phyloP scores from a whole-genome alignment of 2,888 invertebrate species.

The Troglohyphantes excavatus region DNA sequence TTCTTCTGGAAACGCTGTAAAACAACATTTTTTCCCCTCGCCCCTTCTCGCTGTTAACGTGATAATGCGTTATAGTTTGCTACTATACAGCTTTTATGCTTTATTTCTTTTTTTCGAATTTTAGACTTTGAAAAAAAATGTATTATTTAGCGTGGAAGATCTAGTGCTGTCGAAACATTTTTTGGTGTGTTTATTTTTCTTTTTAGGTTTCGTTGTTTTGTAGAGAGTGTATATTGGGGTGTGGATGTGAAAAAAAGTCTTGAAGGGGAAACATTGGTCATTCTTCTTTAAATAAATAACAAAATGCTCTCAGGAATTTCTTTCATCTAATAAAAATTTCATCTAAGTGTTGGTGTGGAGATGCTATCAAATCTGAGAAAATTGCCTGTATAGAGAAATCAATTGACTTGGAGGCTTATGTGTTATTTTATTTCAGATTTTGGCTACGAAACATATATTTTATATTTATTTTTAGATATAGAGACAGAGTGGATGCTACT shows the following conservation, averaged over 20 bases:
- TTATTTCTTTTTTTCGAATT: constrained; percentile 39
- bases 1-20: constrained; percentile 17
- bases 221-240: constrained; percentile 15
- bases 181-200: background rate
- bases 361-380: constrained; percentile 16
- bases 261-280: constrained; percentile 45
- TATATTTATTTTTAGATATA: too few species aligned
- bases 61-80: constrained; percentile 58
- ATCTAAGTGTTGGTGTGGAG: constrained; percentile 1
- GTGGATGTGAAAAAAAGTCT: constrained; percentile 7
- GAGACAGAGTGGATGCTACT: too few species aligned
- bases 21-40: constrained; percentile 12
- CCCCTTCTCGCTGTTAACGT: constrained; percentile 39
- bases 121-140: constrained; percentile 47
- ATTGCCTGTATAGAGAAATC: constrained; percentile 10
- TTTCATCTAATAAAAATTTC: constrained; percentile 54
- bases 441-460: background rate
- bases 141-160: constrained; percentile 22
- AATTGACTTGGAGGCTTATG: background rate
- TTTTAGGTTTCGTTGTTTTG: constrained; percentile 5
- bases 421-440: background rate
- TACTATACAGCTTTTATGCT: constrained; percentile 31
- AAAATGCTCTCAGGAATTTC: background rate
- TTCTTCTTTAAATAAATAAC: constrained; percentile 24
- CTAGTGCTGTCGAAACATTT: constrained; percentile 14